Evolutionary conservation across 2,888 invertebrate genomes (phyloP).

Genomic region (Drosophila stalkeri): DNA sequence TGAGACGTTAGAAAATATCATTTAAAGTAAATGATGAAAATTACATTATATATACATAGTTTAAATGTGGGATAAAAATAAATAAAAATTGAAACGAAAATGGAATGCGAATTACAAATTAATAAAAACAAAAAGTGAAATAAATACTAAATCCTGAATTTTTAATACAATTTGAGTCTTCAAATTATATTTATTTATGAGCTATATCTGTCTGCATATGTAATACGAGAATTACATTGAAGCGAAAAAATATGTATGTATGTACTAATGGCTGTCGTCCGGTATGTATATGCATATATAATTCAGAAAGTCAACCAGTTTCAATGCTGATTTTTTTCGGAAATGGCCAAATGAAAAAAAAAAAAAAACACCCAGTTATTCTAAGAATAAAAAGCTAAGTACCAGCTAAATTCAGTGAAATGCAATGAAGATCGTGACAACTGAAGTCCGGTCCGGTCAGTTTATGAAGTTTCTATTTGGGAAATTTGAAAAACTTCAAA

Average conservation of each 20-base stretch:
- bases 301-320: constrained; percentile 53
- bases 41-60: constrained; percentile 77
- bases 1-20: constrained; percentile 74
- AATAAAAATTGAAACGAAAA: constrained; percentile 58
- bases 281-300: neutral
- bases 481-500: constrained; percentile 47
- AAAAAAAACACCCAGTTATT: constrained; percentile 52
- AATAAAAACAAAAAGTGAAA: constrained; percentile 56
- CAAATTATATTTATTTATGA: neutral
- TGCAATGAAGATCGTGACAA: constrained; percentile 49
- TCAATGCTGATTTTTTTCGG: constrained; percentile 46
- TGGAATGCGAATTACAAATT: constrained; percentile 64
- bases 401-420: constrained; percentile 47
- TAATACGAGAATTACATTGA: constrained; percentile 23
- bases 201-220: constrained; percentile 5
- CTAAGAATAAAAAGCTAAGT: constrained; percentile 47
- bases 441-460: constrained; percentile 26
- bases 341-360: constrained; percentile 31
- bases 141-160: constrained; percentile 60
- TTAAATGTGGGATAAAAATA: constrained; percentile 78
- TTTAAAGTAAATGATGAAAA: constrained; percentile 72
- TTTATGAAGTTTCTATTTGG: constrained; percentile 66
- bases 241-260: constrained; percentile 24
- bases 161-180: constrained; percentile 28
- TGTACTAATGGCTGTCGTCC: neutral